A percentile compares a stretch with the other conserved stretches of the same genome.
phyloP scores from a whole-genome alignment of 23 tunicate genomes.

The Trididemnum nubilum region DNA sequence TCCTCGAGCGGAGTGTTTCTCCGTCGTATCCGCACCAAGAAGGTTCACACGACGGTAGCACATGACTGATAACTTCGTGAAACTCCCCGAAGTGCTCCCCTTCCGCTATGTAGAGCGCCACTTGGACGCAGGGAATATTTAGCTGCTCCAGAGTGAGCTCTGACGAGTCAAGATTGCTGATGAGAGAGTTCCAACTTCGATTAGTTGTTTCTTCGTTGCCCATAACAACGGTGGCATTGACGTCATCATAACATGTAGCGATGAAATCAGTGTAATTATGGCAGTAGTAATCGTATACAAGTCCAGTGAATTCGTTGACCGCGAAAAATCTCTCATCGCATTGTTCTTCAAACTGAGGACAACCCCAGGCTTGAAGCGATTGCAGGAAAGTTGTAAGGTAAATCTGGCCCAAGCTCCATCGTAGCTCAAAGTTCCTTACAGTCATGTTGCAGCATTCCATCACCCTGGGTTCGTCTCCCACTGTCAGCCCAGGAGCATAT shows the following conservation, averaged over 20 bases:
- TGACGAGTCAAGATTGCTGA: background rate
- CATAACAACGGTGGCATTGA: background rate
- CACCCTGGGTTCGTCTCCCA: background rate
- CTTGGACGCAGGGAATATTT: slow-evolving; percentile 65
- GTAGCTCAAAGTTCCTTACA: background rate
- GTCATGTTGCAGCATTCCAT: slow-evolving; percentile 6
- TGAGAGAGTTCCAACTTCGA: background rate
- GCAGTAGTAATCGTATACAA: slow-evolving; percentile 47
- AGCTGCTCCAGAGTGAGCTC: background rate
- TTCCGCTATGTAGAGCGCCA: slow-evolving; percentile 60
- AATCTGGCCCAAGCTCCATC: background rate
- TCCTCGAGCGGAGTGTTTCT: slow-evolving; percentile 14
- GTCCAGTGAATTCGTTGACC: slow-evolving; percentile 38
- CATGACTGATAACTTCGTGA: slow-evolving; percentile 47
- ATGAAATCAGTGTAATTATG: slow-evolving; percentile 10
- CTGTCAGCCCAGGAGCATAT: slow-evolving; percentile 21
- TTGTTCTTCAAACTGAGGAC: slow-evolving; percentile 51
- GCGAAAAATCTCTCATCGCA: slow-evolving; percentile 35
- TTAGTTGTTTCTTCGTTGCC: background rate
- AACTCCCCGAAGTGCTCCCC: slow-evolving; percentile 50
- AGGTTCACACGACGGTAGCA: slow-evolving; percentile 61
- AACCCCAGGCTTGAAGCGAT: slow-evolving; percentile 45
- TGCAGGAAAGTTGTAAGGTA: slow-evolving; percentile 11
- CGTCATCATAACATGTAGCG: background rate
- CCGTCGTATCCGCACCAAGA: slow-evolving; percentile 68